Evolutionary conservation across 37 sponge, comb jelly and placozoan genomes (phyloP).

Genomic region (Bolinopsis microptera): DNA sequence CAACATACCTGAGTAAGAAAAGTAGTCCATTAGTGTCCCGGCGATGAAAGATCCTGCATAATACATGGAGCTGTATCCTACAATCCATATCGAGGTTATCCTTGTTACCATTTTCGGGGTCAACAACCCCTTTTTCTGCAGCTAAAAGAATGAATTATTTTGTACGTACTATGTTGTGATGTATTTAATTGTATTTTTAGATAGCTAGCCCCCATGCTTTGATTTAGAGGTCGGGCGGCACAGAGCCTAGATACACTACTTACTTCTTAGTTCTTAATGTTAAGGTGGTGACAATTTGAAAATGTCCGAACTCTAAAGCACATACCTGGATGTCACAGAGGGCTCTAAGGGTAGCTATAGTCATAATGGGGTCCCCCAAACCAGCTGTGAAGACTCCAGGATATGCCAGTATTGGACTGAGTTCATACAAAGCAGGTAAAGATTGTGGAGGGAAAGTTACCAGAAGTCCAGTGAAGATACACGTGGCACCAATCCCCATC

Average conservation of each 20-base stretch:
- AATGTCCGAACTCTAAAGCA: neutral
- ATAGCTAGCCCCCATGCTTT: neutral
- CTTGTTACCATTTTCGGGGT: neutral
- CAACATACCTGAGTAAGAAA: no score
- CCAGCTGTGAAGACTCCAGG: no score
- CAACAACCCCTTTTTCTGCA: neutral
- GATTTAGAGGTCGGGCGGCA: neutral
- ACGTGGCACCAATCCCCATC: neutral
- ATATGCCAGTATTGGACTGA: neutral
- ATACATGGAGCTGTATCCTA: neutral
- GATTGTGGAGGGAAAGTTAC: neutral
- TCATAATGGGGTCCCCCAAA: neutral
- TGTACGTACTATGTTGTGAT: no score
- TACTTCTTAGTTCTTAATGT: neutral
- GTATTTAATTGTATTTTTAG: neutral
- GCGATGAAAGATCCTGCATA: neutral
- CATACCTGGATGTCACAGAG: constrained; percentile 48
- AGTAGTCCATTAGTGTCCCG: neutral
- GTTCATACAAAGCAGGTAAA: neutral
- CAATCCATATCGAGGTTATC: neutral
- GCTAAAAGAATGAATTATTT: no score
- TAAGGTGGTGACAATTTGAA: no score
- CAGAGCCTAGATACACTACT: neutral
- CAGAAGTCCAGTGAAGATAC: neutral
- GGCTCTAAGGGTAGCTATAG: constrained; percentile 29